Evolutionary conservation across 2,113 vertebrate genomes (phyloP).

Genomic region (Piaya cayana): DNA sequence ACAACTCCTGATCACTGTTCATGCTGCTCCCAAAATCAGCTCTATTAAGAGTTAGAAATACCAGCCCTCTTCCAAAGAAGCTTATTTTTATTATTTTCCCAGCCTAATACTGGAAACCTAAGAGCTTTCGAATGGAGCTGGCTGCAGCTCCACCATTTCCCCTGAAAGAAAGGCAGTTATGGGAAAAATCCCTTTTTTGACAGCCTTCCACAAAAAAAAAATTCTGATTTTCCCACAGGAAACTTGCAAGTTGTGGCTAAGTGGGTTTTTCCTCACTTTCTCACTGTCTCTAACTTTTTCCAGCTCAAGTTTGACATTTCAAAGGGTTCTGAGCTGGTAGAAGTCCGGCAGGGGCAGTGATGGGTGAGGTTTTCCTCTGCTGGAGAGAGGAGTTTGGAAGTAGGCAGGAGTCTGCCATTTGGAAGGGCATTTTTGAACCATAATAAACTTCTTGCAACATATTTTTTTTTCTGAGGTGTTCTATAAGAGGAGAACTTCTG

Average conservation of each 20-base stretch:
- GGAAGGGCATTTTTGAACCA: not conserved
- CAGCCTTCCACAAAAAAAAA: constrained; percentile 24
- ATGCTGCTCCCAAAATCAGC: not conserved
- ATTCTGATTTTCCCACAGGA: constrained; percentile 52
- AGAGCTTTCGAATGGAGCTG: constrained; percentile 46
- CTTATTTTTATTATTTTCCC: constrained; percentile 58
- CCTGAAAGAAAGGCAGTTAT: constrained; percentile 43
- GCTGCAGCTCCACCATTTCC: constrained; percentile 36
- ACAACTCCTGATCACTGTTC: not conserved
- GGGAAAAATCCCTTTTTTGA: constrained; percentile 65
- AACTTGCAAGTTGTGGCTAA: constrained; percentile 26
- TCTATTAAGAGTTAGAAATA: not conserved
- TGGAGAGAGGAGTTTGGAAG: not conserved
- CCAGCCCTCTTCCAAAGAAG: constrained; percentile 24
- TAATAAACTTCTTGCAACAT: rapidly evolving
- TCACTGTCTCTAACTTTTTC: not conserved
- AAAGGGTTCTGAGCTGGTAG: not conserved
- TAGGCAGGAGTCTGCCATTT: not conserved
- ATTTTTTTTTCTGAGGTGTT: not conserved
- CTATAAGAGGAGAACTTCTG: not conserved
- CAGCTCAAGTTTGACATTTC: not conserved
- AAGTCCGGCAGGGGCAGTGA: not conserved
- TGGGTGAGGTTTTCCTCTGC: not conserved
- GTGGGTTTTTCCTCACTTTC: constrained; percentile 18
- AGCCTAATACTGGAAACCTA: constrained; percentile 43